Evolutionary conservation across 2,888 invertebrate genomes (phyloP).

Genomic region (Eupithecia subumbrata): DNA sequence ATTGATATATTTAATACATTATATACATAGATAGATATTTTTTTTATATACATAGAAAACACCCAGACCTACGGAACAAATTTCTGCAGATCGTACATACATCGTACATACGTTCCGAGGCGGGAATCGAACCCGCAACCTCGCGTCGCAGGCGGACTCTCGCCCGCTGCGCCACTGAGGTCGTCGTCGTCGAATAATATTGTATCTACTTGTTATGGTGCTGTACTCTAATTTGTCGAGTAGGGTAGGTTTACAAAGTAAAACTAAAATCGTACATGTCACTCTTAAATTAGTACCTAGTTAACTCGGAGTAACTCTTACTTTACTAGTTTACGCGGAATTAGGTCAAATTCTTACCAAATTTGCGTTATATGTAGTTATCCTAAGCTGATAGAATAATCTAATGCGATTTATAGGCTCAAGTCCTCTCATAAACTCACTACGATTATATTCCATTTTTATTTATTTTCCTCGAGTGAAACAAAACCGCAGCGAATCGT

Average conservation of each 20-base stretch:
- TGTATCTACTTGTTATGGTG: not conserved
- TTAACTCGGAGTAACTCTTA: not conserved
- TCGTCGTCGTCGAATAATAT: too few relatives aligned
- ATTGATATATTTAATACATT: too few relatives aligned
- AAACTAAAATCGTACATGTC: not conserved
- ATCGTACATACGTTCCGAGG: too few relatives aligned
- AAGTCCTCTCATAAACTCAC: not conserved
- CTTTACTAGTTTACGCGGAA: not conserved
- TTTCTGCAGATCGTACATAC: too few relatives aligned
- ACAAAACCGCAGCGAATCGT: constrained; percentile 4
- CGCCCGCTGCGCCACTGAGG: too few relatives aligned
- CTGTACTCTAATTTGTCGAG: not conserved
- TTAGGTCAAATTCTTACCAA: not conserved
- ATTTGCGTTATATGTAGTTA: not conserved
- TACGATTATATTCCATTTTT: not conserved
- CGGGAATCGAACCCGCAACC: too few relatives aligned
- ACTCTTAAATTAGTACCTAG: not conserved
- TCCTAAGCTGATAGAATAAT: not conserved
- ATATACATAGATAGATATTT: too few relatives aligned
- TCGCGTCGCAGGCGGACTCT: too few relatives aligned
- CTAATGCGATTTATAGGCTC: not conserved
- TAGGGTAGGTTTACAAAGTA: not conserved
- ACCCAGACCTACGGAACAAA: too few relatives aligned
- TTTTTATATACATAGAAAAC: too few relatives aligned
- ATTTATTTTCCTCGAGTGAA: not conserved